Evolutionary conservation across 2,113 vertebrate species (phyloP), one percentile per base, ranked within the genome.

Genomic region (Speoplatyrhinus poulsoni): DNA sequence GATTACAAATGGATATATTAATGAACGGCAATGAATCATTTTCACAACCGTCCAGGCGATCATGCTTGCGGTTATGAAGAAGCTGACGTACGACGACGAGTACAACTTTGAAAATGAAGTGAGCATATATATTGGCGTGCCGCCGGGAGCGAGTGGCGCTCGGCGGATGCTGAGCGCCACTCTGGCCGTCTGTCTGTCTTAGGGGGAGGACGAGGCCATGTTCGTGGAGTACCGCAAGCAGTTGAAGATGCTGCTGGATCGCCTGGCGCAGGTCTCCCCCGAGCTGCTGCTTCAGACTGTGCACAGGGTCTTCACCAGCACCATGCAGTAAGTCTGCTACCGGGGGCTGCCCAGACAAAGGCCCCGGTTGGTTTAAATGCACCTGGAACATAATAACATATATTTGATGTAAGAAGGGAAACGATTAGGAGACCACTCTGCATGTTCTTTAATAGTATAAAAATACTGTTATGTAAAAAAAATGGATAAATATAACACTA

Each of bases 61-160:
- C 89, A 96, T 99, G 96, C 91, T 98, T 70, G 96, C 96, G 1
- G 94, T 99, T 78, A 98, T 98, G 93, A 99, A 98, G 91, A 99
- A 99, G 74, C 89, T 99, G 80, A 98, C 96, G 0, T 99, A 99
- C 0, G 96, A 99, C 79, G 97, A 99, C 76, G 98, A 99, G 85
- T 99, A 98, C 90, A 99, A 99, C 84, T 99, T 99, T 91, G 98
- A 99, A 82, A 99, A 98, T 69, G 98, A 99, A 95, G 97, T 96
- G 91, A 88, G 83, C 62, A 53, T 33, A 71, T 0, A 9, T 0
- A 0, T 3, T 1, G 32, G 57, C 1, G 1, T 10, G 3, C 1
- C 4, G 6, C 9, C 2, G 15, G 15, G 16, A 15, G 53, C n/a
- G 12, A 6, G 15, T 0, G 15, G 3, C 7, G n/a, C 2, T 9